phyloP scores from a whole-genome alignment of 2,113 vertebrate genomes.

The Talpa occidentalis region DNA sequence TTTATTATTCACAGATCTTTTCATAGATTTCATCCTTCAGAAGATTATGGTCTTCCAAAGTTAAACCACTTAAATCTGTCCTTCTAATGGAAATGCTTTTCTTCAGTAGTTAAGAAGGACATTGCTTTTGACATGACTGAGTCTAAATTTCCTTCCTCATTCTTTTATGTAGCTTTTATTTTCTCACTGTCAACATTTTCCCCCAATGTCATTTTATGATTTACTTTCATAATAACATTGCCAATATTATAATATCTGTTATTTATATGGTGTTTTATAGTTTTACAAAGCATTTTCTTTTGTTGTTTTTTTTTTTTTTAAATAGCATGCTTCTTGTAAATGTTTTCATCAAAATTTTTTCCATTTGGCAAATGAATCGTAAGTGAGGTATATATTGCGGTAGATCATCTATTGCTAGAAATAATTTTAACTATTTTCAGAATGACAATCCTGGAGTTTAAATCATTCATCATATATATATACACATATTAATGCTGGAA shows the following conservation, averaged over 20 bases:
- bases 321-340: conserved; percentile 38
- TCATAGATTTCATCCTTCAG: conserved; percentile 53
- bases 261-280: conserved; percentile 56
- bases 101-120: conserved; percentile 30
- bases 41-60: conserved; percentile 41
- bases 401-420: not conserved
- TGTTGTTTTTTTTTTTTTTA: not conserved
- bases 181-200: conserved; percentile 1
- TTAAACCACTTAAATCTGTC: conserved; percentile 50
- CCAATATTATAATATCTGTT: conserved; percentile 44
- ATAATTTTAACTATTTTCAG: conserved; percentile 47
- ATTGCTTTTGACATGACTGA: conserved; percentile 25
- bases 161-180: conserved; percentile 48
- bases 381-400: not conserved
- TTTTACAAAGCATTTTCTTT: conserved; percentile 53
- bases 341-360: conserved; percentile 55
- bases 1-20: conserved; percentile 66
- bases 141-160: conserved; percentile 3
- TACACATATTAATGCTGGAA: conserved; percentile 26
- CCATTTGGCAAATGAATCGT: conserved; percentile 25
- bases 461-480: conserved; percentile 56
- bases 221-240: conserved; percentile 43
- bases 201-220: conserved; percentile 27
- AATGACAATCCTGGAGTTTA: conserved; percentile 63
- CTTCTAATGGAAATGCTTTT: conserved; percentile 15